Evolutionary conservation across 2,888 invertebrate species (phyloP).

Genomic region (Smittia sp.): DNA sequence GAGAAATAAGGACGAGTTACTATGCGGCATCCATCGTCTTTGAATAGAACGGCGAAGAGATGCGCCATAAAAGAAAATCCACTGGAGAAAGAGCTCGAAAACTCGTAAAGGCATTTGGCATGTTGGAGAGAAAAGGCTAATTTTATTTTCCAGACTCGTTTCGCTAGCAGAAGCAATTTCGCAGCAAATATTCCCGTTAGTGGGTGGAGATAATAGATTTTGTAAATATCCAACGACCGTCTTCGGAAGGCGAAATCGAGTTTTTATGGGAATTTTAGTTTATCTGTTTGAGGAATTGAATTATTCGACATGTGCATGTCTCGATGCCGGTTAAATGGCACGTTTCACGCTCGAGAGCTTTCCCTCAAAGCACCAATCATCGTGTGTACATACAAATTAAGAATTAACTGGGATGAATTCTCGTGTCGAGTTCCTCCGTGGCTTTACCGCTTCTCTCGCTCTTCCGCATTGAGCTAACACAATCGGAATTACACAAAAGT

Average conservation of each 20-base stretch:
- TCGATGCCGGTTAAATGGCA: neutral
- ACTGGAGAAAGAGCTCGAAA: slow-evolving; percentile 8
- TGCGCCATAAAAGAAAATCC: slow-evolving; percentile 36
- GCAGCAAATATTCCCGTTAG: neutral
- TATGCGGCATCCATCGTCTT: slow-evolving; percentile 7
- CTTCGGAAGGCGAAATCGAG: neutral
- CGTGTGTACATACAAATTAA: slow-evolving; percentile 2
- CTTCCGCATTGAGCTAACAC: no score
- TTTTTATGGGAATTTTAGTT: slow-evolving; percentile 17
- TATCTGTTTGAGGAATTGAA: neutral
- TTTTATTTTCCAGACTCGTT: slow-evolving; percentile 36
- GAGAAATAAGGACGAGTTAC: slow-evolving; percentile 5
- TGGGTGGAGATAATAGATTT: slow-evolving; percentile 1
- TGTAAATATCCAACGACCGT: slow-evolving; percentile 16
- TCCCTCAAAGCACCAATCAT: no score
- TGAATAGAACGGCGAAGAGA: neutral
- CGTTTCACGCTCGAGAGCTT: neutral
- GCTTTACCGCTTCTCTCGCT: no score
- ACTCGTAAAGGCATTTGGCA: slow-evolving; percentile 18
- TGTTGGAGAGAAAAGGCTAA: slow-evolving; percentile 15
- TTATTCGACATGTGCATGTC: neutral
- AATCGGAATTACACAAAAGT: slow-evolving; percentile 21
- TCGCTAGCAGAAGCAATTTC: neutral
- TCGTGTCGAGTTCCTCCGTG: no score
- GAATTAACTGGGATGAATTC: slow-evolving; percentile 36